Conservation (phyloP, 1,140 invertebrate species). For the Danaus melanippus region DNA sequence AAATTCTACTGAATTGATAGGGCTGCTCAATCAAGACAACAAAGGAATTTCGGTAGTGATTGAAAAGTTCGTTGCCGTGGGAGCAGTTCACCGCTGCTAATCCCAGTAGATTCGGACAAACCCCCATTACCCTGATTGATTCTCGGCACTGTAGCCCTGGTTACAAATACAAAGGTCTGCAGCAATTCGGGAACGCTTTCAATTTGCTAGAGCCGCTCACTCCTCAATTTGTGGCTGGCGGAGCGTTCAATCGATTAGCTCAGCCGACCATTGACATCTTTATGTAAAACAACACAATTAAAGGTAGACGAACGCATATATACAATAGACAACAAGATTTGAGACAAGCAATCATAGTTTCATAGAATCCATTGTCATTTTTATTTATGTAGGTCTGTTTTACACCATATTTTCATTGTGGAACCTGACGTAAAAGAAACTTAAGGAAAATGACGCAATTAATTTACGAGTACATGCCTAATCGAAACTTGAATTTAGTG, state of each 20-base stretch:
- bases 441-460: too few relatives aligned
- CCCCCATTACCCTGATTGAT: constrained; percentile 66
- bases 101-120: constrained; percentile 55
- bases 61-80: constrained; percentile 29
- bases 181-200: constrained; percentile 48
- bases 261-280: constrained; percentile 1
- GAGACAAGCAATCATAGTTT: too few relatives aligned
- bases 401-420: too few relatives aligned
- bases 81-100: constrained; percentile 47
- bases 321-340: too few relatives aligned
- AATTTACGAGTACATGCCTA: too few relatives aligned
- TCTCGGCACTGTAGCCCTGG: constrained; percentile 43
- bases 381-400: too few relatives aligned
- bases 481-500: too few relatives aligned
- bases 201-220: constrained; percentile 42
- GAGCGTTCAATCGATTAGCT: constrained; percentile 14
- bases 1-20: constrained; percentile 9
- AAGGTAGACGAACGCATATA: background rate
- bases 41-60: constrained; percentile 28
- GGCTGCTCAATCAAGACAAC: constrained; percentile 23
- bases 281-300: constrained; percentile 6
- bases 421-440: too few relatives aligned
- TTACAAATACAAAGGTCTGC: constrained; percentile 54
- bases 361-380: too few relatives aligned
- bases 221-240: constrained; percentile 35